These are phyloP conservation scores for Siderastrea radians DNA, from an alignment of 92 coral and sea anemone species.

Conservation along the genomic window DNA sequence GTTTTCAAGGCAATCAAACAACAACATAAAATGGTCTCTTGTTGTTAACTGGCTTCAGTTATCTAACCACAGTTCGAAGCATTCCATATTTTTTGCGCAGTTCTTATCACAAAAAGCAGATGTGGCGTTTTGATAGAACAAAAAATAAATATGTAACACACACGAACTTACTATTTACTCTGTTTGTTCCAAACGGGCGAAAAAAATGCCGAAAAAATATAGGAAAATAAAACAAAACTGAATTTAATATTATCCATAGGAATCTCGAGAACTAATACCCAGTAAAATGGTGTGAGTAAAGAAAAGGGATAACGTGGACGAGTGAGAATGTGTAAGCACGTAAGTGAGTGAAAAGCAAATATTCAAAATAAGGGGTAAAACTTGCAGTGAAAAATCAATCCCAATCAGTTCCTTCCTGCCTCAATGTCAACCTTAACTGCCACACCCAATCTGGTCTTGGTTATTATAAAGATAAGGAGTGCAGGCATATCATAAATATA, in stretches of 20 bases:
- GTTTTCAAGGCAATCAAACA: no score
- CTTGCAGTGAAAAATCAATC: neutral
- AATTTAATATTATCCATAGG: no score
- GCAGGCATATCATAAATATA: neutral
- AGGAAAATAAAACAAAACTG: no score
- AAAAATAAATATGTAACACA: neutral
- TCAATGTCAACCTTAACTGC: no score
- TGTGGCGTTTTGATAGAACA: neutral
- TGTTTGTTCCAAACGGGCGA: neutral
- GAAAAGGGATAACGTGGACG: neutral
- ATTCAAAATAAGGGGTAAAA: neutral
- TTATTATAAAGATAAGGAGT: neutral
- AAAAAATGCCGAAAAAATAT: no score
- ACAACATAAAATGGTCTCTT: no score
- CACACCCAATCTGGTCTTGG: conserved; percentile 3
- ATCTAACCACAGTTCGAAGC: neutral
- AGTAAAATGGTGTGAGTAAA: neutral
- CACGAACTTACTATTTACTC: neutral
- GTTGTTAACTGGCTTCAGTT: no score
- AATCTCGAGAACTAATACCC: neutral
- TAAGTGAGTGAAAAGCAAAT: neutral
- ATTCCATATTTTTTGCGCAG: neutral
- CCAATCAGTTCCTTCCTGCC: neutral
- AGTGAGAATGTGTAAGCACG: neutral
- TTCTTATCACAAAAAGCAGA: conserved; percentile 23